Percentiles rank a stretch among this genome's conserved stretches.
These are phyloP conservation scores for Zaprionus bogoriensis DNA, from an alignment of 2,888 invertebrate genomes.

Conservation along the genomic window DNA sequence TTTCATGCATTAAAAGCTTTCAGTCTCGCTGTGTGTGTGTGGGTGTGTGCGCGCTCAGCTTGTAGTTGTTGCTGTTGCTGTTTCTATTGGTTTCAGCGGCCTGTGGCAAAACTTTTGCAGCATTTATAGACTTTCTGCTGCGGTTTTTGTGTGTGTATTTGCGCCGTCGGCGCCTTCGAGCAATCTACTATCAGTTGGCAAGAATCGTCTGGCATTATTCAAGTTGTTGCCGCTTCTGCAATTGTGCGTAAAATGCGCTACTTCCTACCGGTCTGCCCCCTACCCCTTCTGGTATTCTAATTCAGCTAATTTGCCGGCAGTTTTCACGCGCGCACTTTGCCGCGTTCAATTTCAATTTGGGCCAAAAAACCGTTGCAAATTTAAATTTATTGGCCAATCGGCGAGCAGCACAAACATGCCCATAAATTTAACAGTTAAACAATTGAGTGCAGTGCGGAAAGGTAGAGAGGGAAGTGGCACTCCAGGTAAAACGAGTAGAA, in stretches of 20 bases:
- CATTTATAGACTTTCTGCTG: constrained; percentile 53
- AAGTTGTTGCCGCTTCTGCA: constrained; percentile 33
- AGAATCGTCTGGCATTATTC: constrained; percentile 53
- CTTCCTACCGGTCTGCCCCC: no score
- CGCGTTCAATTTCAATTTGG: constrained; percentile 45
- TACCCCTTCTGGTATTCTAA: constrained; percentile 39
- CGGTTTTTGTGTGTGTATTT: constrained; percentile 2
- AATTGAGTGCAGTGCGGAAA: constrained; percentile 39
- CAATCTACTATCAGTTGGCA: constrained; percentile 46
- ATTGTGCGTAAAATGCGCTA: constrained; percentile 55
- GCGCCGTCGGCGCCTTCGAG: constrained; percentile 41
- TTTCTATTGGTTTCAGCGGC: constrained; percentile 61
- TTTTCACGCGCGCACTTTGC: constrained; percentile 46
- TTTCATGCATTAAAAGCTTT: constrained; percentile 73
- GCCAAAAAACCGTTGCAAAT: constrained; percentile 27
- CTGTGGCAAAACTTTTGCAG: constrained; percentile 53
- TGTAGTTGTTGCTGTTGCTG: constrained; percentile 31
- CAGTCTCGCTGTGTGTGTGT: constrained; percentile 12
- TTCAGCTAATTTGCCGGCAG: constrained; percentile 56
- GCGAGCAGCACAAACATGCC: constrained; percentile 60
- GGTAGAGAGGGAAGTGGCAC: not conserved
- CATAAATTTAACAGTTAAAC: constrained; percentile 64
- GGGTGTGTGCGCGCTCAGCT: constrained; percentile 11
- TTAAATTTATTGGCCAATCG: constrained; percentile 67
- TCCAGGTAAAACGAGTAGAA: constrained; percentile 3